phyloP scores from a whole-genome alignment of 1,140 invertebrate genomes.

The Drosophila pandora region DNA sequence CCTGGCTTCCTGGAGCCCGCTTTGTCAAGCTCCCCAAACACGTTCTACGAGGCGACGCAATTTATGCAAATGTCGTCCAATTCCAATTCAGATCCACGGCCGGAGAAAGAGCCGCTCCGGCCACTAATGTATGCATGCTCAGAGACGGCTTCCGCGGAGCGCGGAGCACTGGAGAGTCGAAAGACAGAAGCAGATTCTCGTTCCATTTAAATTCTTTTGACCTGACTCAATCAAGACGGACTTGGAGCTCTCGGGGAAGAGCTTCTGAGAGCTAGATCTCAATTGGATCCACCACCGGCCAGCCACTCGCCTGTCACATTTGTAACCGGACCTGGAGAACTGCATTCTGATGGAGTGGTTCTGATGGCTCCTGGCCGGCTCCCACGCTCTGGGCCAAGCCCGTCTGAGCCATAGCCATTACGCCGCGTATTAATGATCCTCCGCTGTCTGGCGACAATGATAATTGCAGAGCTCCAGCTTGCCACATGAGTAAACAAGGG shows the following conservation, averaged over 20 bases:
- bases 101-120: conserved; percentile 13
- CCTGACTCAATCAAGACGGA: conserved; percentile 81
- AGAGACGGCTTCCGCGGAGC: conserved; percentile 64
- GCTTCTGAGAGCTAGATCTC: not conserved
- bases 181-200: conserved; percentile 9
- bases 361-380: conserved; percentile 38
- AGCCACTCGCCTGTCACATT: conserved; percentile 70
- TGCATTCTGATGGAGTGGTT: conserved; percentile 35
- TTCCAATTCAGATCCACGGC: conserved; percentile 40
- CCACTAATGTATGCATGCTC: conserved; percentile 61
- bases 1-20: conserved; percentile 23
- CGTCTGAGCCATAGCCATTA: conserved; percentile 20
- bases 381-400: conserved; percentile 52
- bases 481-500: conserved; percentile 51
- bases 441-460: conserved; percentile 48
- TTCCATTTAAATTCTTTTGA: conserved; percentile 80
- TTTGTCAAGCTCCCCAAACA: conserved; percentile 46
- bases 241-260: conserved; percentile 55
- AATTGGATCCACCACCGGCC: not conserved
- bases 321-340: conserved; percentile 23
- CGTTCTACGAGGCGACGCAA: conserved; percentile 59
- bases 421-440: conserved; percentile 69
- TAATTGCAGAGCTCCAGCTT: conserved; percentile 33
- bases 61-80: conserved; percentile 71
- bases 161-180: conserved; percentile 11